Conservation (phyloP, 2,797 vertebrate genomes). For the Chloroceryle amazona region DNA sequence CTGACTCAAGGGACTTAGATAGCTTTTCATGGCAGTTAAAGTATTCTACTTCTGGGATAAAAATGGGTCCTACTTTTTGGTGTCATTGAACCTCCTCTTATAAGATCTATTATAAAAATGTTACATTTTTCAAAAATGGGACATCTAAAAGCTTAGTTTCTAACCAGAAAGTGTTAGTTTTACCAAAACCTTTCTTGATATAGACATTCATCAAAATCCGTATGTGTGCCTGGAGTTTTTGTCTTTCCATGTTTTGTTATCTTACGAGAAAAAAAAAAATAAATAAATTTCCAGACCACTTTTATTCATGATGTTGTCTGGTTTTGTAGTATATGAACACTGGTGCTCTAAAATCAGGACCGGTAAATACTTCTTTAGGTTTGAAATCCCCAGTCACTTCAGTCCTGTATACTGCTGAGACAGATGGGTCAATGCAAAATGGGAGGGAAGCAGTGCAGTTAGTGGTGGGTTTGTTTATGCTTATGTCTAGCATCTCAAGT, state of each 20-base stretch:
- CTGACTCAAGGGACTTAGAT: background rate
- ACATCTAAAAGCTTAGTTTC: background rate
- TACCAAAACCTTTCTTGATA: background rate
- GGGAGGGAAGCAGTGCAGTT: background rate
- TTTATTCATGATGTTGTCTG: background rate
- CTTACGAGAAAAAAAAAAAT: background rate
- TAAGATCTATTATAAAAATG: background rate
- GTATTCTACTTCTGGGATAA: background rate
- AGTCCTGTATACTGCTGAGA: background rate
- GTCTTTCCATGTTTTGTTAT: background rate
- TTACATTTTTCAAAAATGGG: background rate
- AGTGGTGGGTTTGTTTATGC: background rate
- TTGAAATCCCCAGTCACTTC: background rate
- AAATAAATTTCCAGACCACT: constrained; percentile 28
- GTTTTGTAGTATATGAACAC: background rate
- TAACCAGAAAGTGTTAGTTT: background rate
- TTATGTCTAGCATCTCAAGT: background rate
- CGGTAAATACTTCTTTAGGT: background rate
- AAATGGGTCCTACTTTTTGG: background rate
- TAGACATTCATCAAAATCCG: background rate
- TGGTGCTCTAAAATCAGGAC: background rate
- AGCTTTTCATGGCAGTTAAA: background rate
- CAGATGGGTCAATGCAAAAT: background rate
- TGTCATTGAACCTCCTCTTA: background rate
- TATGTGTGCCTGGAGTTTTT: background rate